phyloP scores from a whole-genome alignment of 30 jellyfish, hydroid and myxozoan genomes.

The Calvadosia cruxmelitensis region DNA sequence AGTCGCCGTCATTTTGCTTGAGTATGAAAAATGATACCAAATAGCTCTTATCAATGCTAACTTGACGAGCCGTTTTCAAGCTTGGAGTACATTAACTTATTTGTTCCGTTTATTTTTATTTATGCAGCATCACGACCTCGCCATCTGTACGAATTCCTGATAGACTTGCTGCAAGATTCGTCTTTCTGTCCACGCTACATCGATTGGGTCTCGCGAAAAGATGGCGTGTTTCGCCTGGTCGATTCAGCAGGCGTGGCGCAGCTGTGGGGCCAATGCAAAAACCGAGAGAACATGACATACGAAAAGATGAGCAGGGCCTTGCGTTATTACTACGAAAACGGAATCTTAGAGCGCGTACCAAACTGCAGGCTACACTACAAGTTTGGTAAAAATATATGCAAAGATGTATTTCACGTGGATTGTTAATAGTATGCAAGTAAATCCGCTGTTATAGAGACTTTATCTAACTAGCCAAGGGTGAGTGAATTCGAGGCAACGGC shows the following conservation, averaged over 20 bases:
- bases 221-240: slow-evolving; percentile 57
- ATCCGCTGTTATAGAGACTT: too few relatives aligned
- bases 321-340: slow-evolving; percentile 63
- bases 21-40: too few relatives aligned
- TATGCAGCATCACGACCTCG: slow-evolving; percentile 14
- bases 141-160: slow-evolving; percentile 48
- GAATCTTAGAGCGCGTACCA: slow-evolving; percentile 66
- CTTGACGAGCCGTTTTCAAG: too few relatives aligned
- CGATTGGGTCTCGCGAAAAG: slow-evolving; percentile 77
- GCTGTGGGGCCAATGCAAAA: slow-evolving; percentile 80
- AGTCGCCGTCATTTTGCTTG: neutral
- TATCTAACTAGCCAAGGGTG: too few relatives aligned
- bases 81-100: too few relatives aligned
- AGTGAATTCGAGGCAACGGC: too few relatives aligned
- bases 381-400: slow-evolving; percentile 50
- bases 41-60: too few relatives aligned
- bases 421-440: too few relatives aligned
- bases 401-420: slow-evolving; percentile 7
- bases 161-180: slow-evolving; percentile 48
- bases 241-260: slow-evolving; percentile 76
- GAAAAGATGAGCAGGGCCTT: slow-evolving; percentile 75
- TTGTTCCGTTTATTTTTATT: too few relatives aligned
- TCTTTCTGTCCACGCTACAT: slow-evolving; percentile 47
- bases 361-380: slow-evolving; percentile 58
- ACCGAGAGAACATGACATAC: slow-evolving; percentile 68